A percentile compares a stretch with the other conserved stretches of the same genome.
Conservation (phyloP, 2,797 vertebrate species). For the Merluccius polli region DNA sequence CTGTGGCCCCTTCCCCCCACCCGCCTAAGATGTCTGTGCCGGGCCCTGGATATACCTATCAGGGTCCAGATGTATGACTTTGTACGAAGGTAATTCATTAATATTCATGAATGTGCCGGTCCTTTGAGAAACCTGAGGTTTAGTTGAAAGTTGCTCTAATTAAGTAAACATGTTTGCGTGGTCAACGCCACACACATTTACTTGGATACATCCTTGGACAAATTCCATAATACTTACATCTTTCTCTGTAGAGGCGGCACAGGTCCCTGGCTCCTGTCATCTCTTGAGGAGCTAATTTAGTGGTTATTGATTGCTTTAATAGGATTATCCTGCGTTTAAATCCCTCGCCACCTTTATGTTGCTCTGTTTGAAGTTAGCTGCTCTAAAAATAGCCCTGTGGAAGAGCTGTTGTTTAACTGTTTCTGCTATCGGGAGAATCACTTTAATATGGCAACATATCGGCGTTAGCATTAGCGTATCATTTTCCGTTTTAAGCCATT, state of each 20-base stretch:
- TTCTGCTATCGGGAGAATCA: slow-evolving; percentile 7
- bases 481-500: not conserved
- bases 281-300: slow-evolving; percentile 51
- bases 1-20: not conserved
- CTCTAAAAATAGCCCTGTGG: slow-evolving; percentile 29
- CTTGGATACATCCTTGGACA: not conserved
- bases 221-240: not conserved
- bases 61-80: not conserved
- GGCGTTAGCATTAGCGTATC: not conserved
- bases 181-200: not conserved
- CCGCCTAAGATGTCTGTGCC: not conserved
- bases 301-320: slow-evolving; percentile 58
- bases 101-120: not conserved
- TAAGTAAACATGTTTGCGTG: not conserved
- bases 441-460: not conserved
- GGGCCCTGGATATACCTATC: not conserved
- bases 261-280: slow-evolving; percentile 17
- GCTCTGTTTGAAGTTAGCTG: slow-evolving; percentile 35
- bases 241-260: slow-evolving; percentile 9
- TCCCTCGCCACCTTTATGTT: slow-evolving; percentile 57
- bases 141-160: not conserved
- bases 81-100: not conserved
- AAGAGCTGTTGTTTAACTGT: slow-evolving; percentile 12
- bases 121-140: not conserved
- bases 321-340: slow-evolving; percentile 61